Conservation (phyloP, 2,113 vertebrate genomes). For the Barbus barbus region DNA sequence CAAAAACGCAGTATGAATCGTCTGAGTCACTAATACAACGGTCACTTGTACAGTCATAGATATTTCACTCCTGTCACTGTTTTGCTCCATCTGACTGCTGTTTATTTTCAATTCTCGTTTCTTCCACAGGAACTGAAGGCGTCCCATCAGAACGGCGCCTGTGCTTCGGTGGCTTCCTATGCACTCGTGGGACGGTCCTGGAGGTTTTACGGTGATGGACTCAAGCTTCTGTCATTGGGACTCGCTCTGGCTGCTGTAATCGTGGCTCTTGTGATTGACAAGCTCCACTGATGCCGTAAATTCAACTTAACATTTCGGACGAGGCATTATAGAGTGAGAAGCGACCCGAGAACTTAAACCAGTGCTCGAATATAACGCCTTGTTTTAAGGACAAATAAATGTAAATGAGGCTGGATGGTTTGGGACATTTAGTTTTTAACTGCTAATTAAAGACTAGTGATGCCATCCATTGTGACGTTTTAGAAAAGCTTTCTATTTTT, state of each 20-base stretch:
- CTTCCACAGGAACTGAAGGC: constrained; percentile 73
- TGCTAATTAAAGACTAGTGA: background rate
- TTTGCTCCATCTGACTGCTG: background rate
- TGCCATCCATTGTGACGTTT: background rate
- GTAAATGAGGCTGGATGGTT: background rate
- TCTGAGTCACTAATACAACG: background rate
- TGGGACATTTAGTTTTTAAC: background rate
- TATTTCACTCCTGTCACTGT: background rate
- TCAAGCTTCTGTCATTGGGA: constrained; percentile 75
- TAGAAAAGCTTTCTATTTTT: background rate
- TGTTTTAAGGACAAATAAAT: constrained; percentile 26
- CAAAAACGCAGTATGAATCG: background rate
- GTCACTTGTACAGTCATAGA: background rate
- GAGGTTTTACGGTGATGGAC: constrained; percentile 61
- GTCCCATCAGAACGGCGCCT: constrained; percentile 60
- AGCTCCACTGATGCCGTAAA: constrained; percentile 73
- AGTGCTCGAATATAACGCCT: background rate
- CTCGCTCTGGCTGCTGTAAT: constrained; percentile 78
- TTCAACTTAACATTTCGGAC: constrained; percentile 1
- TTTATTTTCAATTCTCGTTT: background rate
- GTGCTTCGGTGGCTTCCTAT: background rate
- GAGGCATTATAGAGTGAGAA: background rate
- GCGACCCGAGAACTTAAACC: background rate
- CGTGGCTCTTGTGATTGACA: constrained; percentile 75
- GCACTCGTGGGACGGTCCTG: constrained; percentile 55